Percentiles rank a stretch among this genome's conserved stretches.
phyloP scores from a whole-genome alignment of 2,113 vertebrate genomes.

The Sturnus vulgaris region DNA sequence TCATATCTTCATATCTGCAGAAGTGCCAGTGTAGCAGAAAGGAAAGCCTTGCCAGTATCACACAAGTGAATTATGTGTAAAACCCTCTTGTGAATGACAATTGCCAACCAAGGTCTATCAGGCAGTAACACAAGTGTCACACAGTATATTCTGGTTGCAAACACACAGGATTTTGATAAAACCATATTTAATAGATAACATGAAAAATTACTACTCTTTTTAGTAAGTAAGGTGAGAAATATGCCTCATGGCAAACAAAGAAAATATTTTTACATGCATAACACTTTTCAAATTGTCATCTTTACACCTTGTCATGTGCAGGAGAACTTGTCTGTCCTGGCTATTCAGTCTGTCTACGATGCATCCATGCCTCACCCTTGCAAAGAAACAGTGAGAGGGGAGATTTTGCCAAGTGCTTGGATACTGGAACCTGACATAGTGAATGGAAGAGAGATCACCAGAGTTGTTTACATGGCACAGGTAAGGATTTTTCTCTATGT shows the following conservation, averaged over 20 bases:
- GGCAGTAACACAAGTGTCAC: not conserved
- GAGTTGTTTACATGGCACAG: constrained; percentile 88
- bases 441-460: constrained; percentile 80
- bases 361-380: constrained; percentile 87
- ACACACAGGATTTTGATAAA: not conserved
- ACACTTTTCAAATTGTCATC: not conserved
- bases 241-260: not conserved
- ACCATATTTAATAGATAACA: not conserved
- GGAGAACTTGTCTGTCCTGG: constrained; percentile 82
- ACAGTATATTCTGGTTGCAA: not conserved
- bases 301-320: constrained; percentile 36
- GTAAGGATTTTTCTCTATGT: constrained; percentile 57
- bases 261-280: not conserved
- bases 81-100: not conserved
- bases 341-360: constrained; percentile 90
- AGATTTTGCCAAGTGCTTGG: constrained; percentile 95
- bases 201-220: not conserved
- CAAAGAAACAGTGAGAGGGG: constrained; percentile 84
- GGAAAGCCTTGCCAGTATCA: not conserved
- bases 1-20: rapidly evolving
- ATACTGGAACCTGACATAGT: constrained; percentile 81
- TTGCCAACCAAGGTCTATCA: not conserved
- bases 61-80: not conserved
- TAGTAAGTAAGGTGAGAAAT: not conserved
- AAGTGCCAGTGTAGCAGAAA: not conserved